phyloP scores from a whole-genome alignment of 2,888 invertebrate genomes.

The Ormyrus rosae region DNA sequence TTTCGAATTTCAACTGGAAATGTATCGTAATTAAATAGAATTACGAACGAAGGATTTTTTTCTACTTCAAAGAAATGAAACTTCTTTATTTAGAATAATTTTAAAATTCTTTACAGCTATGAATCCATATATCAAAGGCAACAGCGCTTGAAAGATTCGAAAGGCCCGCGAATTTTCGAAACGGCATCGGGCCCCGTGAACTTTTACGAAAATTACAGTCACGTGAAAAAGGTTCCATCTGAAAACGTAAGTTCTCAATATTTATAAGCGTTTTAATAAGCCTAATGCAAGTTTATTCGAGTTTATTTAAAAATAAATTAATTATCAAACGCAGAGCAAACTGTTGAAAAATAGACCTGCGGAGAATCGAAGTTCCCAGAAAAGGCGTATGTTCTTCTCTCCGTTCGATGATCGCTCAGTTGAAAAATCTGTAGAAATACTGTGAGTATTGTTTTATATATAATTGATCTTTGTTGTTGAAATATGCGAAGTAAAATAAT shows the following conservation, averaged over 20 bases:
- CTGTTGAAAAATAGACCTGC: not conserved
- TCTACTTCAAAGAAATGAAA: not conserved
- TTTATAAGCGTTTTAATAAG: not conserved
- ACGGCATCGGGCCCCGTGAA: conserved; percentile 35
- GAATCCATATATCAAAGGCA: conserved; percentile 56
- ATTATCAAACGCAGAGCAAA: not conserved
- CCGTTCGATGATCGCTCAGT: conserved; percentile 35
- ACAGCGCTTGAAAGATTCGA: conserved; percentile 49
- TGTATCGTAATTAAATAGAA: not conserved
- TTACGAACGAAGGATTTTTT: not conserved
- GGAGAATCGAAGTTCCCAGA: not conserved
- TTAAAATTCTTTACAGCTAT: conserved; percentile 53
- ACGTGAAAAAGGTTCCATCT: not conserved
- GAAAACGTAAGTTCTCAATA: conserved; percentile 19
- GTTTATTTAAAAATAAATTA: not conserved
- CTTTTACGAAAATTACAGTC: conserved; percentile 31
- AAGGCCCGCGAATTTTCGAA: conserved; percentile 42
- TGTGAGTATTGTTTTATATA: conserved; percentile 34
- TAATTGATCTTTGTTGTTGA: too few species aligned
- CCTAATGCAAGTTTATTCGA: not conserved
- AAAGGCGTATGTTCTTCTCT: conserved; percentile 27
- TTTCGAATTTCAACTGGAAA: not conserved
- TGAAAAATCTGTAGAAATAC: not conserved
- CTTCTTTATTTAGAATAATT: not conserved
- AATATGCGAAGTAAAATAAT: too few species aligned